Evolutionary conservation across 2,797 vertebrate genomes (phyloP).

Genomic region (Onychomys leucogaster): DNA sequence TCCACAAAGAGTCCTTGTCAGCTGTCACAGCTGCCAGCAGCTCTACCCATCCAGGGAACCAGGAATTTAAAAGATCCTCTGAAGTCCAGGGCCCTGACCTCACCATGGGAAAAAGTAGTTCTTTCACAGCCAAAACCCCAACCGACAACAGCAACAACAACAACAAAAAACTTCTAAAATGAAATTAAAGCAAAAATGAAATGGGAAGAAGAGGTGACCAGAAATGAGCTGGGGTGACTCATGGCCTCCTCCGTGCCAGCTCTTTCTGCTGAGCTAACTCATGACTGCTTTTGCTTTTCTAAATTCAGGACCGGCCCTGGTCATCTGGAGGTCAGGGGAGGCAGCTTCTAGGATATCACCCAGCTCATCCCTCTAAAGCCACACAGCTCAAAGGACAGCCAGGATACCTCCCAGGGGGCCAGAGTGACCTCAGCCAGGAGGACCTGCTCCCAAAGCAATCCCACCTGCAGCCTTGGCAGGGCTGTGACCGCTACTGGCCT

Average conservation of each 20-base stretch:
- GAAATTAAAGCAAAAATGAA: constrained; percentile 59
- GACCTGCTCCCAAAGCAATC: background rate
- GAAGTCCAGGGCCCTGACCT: background rate
- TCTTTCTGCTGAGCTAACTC: constrained; percentile 17
- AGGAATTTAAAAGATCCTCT: background rate
- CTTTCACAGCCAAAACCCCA: background rate
- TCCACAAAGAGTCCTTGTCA: background rate
- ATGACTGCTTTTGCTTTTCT: background rate
- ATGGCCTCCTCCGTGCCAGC: background rate
- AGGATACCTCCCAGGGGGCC: background rate
- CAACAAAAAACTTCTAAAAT: constrained; percentile 23
- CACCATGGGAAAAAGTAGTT: background rate
- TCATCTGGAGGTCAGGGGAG: background rate
- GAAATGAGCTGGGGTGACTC: background rate
- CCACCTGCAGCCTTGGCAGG: background rate
- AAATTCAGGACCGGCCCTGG: background rate
- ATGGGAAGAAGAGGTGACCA: background rate
- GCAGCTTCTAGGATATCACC: background rate
- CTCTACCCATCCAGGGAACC: background rate
- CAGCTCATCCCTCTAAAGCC: background rate
- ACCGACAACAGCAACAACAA: background rate
- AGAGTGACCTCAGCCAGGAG: background rate
- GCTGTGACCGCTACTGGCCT: background rate
- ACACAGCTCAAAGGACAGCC: background rate
- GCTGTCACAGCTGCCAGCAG: background rate